Evolutionary conservation across 2,888 invertebrate genomes (phyloP), one percentile per base, ranked within the genome.

Genomic region (Sarcophaga variegata): DNA sequence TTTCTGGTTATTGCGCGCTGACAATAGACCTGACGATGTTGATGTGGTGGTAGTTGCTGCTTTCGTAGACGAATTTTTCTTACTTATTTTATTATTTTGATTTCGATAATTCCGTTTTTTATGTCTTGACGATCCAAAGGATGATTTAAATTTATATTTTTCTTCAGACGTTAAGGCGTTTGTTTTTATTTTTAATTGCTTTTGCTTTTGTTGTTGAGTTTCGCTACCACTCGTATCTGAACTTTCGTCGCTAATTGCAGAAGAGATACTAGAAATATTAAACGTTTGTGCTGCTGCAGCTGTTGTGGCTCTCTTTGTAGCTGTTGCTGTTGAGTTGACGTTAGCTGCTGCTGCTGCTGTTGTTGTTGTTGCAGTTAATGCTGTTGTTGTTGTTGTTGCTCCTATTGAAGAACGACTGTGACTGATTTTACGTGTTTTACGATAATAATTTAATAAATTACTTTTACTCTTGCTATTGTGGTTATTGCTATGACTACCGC

Each of bases 371-470:
- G 81, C 71, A 75, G 62, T 72, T 81, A 17, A 72, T 71, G 75
- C 81, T 89, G 78, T 83, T 71, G 72, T 20, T 66, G 70, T 12
- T n/a, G 69, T 12, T 75, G 70, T 45, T 84, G 71, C 47, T 66
- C 83, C 54, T 49, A 75, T 49, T 22, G 87, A 45, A 49, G 81
- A 63, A 81, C 87, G 88, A 86, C 84, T 89, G 66, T 92, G 91
- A 87, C 90, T 92, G 75, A 92, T 89, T 87, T 92, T 92, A 54
- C 93, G 91, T 70, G 93, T 93, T 89, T 93, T 92, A 71, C 93
- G 92, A 89, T 93, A 93, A 88, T 93, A 93, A 85, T 91, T 93
- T n/a, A 93, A 89, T 88, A 93, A 89, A 90, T 92, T 93, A 74
- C 90, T 90, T 80, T 87, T 89, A 60, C 83, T 90, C 72, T 82